These are phyloP conservation scores for Etia nguti DNA, from an alignment of 2,113 vertebrate genomes.

Conservation along the genomic window DNA sequence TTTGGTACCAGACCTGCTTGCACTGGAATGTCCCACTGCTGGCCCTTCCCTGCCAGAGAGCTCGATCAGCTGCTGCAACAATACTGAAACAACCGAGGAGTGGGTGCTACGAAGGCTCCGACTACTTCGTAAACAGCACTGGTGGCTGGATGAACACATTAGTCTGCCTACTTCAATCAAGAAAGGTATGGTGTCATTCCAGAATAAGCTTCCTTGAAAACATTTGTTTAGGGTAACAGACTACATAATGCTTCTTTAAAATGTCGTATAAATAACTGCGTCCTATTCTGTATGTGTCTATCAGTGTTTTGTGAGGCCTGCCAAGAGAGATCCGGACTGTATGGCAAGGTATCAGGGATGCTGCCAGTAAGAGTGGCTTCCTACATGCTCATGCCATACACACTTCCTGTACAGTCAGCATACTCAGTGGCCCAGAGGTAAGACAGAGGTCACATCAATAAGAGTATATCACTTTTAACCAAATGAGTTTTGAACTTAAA, in stretches of 20 bases:
- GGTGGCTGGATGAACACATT: conserved; percentile 77
- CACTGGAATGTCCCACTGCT: conserved; percentile 31
- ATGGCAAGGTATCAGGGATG: conserved; percentile 70
- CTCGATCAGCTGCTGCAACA: neutral
- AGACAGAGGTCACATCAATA: neutral
- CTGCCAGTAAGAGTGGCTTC: conserved; percentile 81
- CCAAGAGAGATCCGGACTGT: conserved; percentile 69
- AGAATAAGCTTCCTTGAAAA: neutral
- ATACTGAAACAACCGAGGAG: conserved; percentile 27
- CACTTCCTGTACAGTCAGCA: conserved; percentile 82
- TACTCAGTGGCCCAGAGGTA: conserved; percentile 78
- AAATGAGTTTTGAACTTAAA: neutral
- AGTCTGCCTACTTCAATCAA: conserved; percentile 74
- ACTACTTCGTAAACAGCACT: conserved; percentile 58
- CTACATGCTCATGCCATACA: conserved; percentile 83
- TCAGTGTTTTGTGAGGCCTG: conserved; percentile 79
- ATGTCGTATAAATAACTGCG: neutral
- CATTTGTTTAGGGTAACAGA: neutral
- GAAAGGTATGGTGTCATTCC: conserved; percentile 65
- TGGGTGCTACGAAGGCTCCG: conserved; percentile 61
- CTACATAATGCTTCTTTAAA: neutral
- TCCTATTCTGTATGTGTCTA: neutral
- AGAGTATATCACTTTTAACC: neutral
- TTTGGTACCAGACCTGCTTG: conserved; percentile 73
- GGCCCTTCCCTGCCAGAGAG: conserved; percentile 31